These are phyloP conservation scores for Turdus rufiventris DNA, from an alignment of 2,113 vertebrate genomes.

Conservation along the genomic window DNA sequence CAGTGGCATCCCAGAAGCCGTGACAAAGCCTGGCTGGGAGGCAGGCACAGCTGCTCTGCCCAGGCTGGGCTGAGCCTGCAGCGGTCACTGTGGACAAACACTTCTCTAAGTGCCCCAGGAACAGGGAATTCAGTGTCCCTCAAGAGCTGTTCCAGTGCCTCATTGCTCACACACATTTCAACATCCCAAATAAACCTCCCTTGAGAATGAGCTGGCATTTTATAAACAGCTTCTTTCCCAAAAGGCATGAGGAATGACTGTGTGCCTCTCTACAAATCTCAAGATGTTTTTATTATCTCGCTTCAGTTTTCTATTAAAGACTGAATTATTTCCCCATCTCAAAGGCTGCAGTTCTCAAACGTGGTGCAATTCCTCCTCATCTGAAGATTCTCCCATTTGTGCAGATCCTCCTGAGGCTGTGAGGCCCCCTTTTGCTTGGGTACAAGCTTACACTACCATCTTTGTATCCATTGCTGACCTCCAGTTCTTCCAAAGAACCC, in stretches of 20 bases:
- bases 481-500: background rate
- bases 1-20: background rate
- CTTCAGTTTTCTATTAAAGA: background rate
- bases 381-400: background rate
- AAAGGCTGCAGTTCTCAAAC: background rate
- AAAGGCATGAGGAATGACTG: background rate
- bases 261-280: background rate
- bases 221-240: background rate
- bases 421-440: background rate
- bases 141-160: background rate
- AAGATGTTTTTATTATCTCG: background rate
- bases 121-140: background rate
- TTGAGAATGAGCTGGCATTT: background rate
- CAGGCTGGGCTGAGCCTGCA: background rate
- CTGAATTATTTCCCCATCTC: background rate
- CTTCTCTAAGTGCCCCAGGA: background rate
- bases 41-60: background rate
- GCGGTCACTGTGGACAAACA: fast-evolving
- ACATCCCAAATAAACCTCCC: background rate
- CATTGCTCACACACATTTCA: background rate
- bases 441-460: background rate
- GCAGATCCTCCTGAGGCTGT: background rate
- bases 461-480: background rate
- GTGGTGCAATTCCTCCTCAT: background rate
- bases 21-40: background rate